Evolutionary conservation across 2,113 vertebrate species (phyloP), one percentile per base, ranked within the genome.

Genomic region (Coryphaenoides rupestris): DNA sequence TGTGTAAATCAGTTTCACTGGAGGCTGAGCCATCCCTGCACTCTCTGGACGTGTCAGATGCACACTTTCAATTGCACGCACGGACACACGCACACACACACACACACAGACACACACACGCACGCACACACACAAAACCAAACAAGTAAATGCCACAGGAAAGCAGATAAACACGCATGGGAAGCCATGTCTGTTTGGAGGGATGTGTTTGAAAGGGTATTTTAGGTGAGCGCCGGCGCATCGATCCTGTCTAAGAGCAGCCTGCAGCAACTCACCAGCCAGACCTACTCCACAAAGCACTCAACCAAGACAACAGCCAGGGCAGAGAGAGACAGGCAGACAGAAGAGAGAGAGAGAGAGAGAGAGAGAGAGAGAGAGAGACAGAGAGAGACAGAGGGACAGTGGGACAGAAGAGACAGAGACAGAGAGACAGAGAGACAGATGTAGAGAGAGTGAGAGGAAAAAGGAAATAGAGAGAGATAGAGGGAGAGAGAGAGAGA

Each of bases 211-310:
- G 10, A 62, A 78, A 72, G 63, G 62, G 65, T 73, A 65, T 59
- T 40, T 40, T 63, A 55, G 69, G 65, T 80, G 76, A 77, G 68
- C 76, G 73, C 52, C 57, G 19, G 58, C 63, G 71, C 80, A 84
- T 88, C 59, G 79, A 87, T 88, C 77, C 54, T 56, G 69, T 74
- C 63, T 75, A 70, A 86, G 81, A 87, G 79, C 70, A 64, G 68
- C 65, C 75, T 77, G 68, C 63, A 87, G 86, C 77, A 64, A 81
- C 26, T 81, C 80, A 71, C 72, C 59, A 70, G 56, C 33, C 69
- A 81, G 86, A 88, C 89, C 87, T 80, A 88, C 78, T 85, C 88
- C 79, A 76, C n/a, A n/a, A n/a, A 69, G 59, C 68, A 65, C 68
- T 72, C 70, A 78, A 80, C 73, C 60, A 64, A 78, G 82, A 85